These are phyloP conservation scores for Catocala fraxini DNA, from an alignment of 2,888 invertebrate genomes.

Conservation along the genomic window DNA sequence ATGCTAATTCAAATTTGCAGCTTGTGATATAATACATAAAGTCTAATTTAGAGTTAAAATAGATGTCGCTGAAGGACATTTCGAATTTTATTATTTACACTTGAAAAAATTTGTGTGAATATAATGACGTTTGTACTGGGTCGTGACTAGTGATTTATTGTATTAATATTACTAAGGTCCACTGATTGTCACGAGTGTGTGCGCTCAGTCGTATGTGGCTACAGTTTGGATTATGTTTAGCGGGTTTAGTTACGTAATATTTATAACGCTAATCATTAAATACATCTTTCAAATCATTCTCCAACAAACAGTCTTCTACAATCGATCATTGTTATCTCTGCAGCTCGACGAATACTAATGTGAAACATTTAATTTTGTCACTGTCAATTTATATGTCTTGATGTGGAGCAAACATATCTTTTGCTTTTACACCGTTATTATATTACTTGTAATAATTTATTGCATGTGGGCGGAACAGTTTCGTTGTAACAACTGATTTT, in stretches of 20 bases:
- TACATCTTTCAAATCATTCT: conserved; percentile 5
- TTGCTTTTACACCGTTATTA: conserved; percentile 30
- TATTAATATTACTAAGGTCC: conserved; percentile 14
- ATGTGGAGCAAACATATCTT: conserved; percentile 34
- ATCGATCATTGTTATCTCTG: conserved; percentile 35
- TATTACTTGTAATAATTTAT: conserved; percentile 38
- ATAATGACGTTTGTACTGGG: conserved; percentile 46
- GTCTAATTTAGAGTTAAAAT: conserved; percentile 33
- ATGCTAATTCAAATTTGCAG: conserved; percentile 20
- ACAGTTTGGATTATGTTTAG: conserved; percentile 38
- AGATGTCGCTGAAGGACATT: conserved; percentile 42
- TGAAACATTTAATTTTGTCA: conserved; percentile 36
- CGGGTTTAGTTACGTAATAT: conserved; percentile 19
- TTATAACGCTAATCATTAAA: conserved; percentile 15
- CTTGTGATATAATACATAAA: conserved; percentile 20
- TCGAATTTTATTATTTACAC: conserved; percentile 45
- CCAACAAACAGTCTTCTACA: background rate
- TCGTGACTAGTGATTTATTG: conserved; percentile 53
- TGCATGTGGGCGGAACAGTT: conserved; percentile 27
- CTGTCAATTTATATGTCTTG: conserved; percentile 32
- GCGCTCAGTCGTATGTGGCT: conserved; percentile 20
- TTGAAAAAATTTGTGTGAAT: conserved; percentile 46
- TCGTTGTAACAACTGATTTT: conserved; percentile 46
- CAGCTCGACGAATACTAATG: conserved; percentile 35
- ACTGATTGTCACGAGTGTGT: conserved; percentile 30